Evolutionary conservation across 2,113 vertebrate genomes (phyloP).

Genomic region (Trachemys scripta): DNA sequence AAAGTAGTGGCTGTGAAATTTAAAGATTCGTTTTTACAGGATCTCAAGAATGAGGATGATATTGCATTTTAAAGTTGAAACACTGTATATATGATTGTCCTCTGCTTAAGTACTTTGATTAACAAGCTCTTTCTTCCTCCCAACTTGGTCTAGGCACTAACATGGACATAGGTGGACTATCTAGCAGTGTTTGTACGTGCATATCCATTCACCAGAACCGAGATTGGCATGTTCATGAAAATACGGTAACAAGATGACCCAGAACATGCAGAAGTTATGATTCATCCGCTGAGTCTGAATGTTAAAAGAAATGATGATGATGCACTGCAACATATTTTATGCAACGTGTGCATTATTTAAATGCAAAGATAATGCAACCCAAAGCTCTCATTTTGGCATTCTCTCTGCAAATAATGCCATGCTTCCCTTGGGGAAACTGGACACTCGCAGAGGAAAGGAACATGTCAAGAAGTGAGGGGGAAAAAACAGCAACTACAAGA

Average conservation of each 20-base stretch:
- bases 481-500: neutral
- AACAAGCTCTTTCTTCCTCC: neutral
- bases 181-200: neutral
- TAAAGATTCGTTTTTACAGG: neutral
- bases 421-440: rapidly evolving
- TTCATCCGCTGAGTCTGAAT: neutral
- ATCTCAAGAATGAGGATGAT: neutral
- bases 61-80: neutral
- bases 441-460: neutral
- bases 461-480: neutral
- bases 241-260: neutral
- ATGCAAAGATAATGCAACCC: neutral
- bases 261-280: neutral
- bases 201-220: neutral
- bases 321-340: neutral
- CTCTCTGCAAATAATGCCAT: neutral
- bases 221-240: neutral
- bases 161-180: neutral
- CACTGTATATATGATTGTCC: neutral
- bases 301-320: neutral
- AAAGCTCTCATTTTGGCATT: neutral
- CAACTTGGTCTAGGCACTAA: neutral
- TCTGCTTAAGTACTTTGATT: neutral
- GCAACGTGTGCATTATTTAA: neutral
- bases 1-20: too few relatives aligned